These are phyloP conservation scores for Enoplosus armatus DNA, from an alignment of 2,797 vertebrate genomes.

Conservation along the genomic window DNA sequence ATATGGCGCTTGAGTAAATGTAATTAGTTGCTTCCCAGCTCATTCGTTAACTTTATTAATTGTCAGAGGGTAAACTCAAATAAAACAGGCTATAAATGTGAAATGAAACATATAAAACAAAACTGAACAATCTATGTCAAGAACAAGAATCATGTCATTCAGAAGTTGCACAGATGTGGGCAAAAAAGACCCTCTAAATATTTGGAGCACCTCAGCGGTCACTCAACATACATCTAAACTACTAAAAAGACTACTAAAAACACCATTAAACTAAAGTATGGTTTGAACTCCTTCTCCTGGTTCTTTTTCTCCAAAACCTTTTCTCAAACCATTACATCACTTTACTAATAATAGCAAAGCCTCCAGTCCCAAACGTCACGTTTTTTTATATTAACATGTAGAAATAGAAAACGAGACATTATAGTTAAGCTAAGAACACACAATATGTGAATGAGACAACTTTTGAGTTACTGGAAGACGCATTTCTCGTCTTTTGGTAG, in stretches of 20 bases:
- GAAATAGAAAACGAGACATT: too few species aligned
- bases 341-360: too few species aligned
- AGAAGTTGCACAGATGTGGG: neutral
- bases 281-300: neutral
- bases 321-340: too few species aligned
- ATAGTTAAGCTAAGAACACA: neutral
- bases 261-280: neutral
- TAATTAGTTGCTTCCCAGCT: neutral
- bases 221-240: too few species aligned
- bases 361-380: too few species aligned
- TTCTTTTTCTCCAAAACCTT: too few species aligned
- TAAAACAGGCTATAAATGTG: neutral
- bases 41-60: neutral
- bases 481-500: too few species aligned
- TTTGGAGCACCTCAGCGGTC: neutral
- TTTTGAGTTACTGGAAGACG: too few species aligned
- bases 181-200: neutral
- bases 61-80: neutral
- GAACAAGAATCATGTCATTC: neutral
- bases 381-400: too few species aligned
- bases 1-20: neutral
- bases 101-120: neutral
- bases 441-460: too few species aligned
- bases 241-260: too few species aligned
- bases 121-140: neutral